Evolutionary conservation across 2,888 invertebrate genomes (phyloP).

Genomic region (Epirrhoe tristata): DNA sequence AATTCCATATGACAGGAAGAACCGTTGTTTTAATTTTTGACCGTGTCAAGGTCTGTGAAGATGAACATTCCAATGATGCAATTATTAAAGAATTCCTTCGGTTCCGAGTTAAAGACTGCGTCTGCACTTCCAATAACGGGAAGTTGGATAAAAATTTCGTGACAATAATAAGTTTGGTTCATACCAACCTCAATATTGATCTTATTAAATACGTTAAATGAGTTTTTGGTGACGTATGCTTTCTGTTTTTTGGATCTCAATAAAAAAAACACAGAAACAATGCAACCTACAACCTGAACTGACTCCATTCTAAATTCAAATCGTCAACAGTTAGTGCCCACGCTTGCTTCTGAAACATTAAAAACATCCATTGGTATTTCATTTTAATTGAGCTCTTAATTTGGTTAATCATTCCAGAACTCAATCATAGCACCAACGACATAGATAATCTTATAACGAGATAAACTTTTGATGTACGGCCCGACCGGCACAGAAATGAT

Average conservation of each 20-base stretch:
- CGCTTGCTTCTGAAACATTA: no score
- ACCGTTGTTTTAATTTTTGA: background rate
- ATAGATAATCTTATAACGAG: slow-evolving; percentile 21
- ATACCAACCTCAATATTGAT: no score
- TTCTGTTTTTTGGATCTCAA: no score
- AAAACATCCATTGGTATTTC: no score
- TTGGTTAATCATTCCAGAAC: background rate
- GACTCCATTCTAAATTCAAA: no score
- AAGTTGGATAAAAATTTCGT: background rate
- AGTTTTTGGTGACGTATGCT: no score
- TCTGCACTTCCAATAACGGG: background rate
- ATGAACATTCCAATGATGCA: slow-evolving; percentile 32
- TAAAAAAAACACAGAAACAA: no score
- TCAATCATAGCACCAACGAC: slow-evolving; percentile 15
- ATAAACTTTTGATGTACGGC: slow-evolving; percentile 28
- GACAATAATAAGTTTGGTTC: no score
- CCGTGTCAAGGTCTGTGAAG: slow-evolving; percentile 31
- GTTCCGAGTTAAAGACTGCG: slow-evolving; percentile 27
- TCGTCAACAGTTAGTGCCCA: no score
- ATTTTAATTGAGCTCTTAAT: background rate
- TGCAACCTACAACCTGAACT: no score
- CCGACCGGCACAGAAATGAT: slow-evolving; percentile 30
- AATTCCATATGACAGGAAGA: background rate
- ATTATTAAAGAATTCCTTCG: slow-evolving; percentile 36
- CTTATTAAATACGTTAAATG: no score